phyloP scores from a whole-genome alignment of 2,888 invertebrate species.

The Aethes cnicana region DNA sequence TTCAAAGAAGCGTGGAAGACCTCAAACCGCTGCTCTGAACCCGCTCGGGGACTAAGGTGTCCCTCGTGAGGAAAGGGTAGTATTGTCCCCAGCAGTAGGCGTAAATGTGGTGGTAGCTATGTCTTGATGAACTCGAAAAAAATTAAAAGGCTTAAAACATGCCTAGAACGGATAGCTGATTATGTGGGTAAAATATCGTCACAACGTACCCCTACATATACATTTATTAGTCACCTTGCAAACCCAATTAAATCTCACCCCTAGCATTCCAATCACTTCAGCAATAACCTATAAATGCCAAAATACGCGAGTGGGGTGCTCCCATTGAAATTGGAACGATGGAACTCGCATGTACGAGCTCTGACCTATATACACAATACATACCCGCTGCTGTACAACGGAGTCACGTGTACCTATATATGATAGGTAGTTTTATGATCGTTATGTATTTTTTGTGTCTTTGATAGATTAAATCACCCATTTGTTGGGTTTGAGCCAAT shows the following conservation, averaged over 20 bases:
- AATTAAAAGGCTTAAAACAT: too few species aligned
- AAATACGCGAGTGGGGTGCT: constrained; percentile 6
- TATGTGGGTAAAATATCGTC: background rate
- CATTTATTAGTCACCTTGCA: background rate
- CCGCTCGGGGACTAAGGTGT: too few species aligned
- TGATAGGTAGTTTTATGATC: background rate
- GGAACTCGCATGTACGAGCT: background rate
- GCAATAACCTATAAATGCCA: constrained; percentile 7
- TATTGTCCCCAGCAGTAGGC: too few species aligned
- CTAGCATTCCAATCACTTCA: constrained; percentile 3
- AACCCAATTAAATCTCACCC: background rate
- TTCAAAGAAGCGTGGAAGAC: too few species aligned
- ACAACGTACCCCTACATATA: background rate
- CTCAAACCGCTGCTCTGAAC: too few species aligned
- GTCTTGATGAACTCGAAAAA: too few species aligned
- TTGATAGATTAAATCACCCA: too few species aligned
- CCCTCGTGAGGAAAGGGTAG: too few species aligned
- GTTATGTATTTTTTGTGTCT: too few species aligned
- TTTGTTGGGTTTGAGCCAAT: too few species aligned
- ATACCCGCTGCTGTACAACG: background rate
- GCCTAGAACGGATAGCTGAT: too few species aligned
- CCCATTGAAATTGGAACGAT: constrained; percentile 11
- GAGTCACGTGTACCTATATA: background rate
- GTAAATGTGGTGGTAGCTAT: too few species aligned
- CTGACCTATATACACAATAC: constrained; percentile 7